Conservation (phyloP, 2,113 vertebrate species). For the Orientallactaga bullata region DNA sequence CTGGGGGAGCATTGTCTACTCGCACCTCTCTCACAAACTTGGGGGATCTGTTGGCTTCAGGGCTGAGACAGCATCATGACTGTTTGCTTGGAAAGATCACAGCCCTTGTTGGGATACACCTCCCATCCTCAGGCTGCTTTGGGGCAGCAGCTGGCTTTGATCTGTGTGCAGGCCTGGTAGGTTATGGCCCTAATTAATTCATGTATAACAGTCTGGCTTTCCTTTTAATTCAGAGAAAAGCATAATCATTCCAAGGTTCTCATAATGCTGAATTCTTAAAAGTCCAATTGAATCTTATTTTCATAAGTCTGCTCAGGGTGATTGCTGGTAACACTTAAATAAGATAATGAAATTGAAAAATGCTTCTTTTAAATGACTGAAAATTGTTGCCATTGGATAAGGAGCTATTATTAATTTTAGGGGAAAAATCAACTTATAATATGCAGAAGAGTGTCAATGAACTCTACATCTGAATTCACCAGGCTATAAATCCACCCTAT, state of each 20-base stretch:
- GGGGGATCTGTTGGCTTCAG: background rate
- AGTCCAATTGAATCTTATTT: conserved; percentile 66
- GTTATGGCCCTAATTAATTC: conserved; percentile 79
- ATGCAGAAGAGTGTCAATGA: conserved; percentile 47
- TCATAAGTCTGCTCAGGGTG: conserved; percentile 49
- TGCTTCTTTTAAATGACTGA: conserved; percentile 56
- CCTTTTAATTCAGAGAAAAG: conserved; percentile 71
- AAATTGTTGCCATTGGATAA: conserved; percentile 47
- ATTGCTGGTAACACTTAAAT: conserved; percentile 37
- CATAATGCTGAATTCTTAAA: conserved; percentile 63
- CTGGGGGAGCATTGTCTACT: background rate
- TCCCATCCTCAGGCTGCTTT: conserved; percentile 55
- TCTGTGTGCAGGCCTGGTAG: conserved; percentile 76
- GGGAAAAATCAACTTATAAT: background rate
- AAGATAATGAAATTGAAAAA: conserved; percentile 57
- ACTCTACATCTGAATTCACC: background rate
- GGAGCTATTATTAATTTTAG: conserved; percentile 37
- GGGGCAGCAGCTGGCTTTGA: conserved; percentile 74
- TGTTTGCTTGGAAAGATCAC: conserved; percentile 56
- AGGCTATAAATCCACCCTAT: background rate
- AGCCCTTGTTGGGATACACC: conserved; percentile 62
- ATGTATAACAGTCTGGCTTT: conserved; percentile 74
- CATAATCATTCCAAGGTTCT: conserved; percentile 62
- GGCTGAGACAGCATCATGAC: background rate
- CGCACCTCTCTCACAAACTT: background rate